These are phyloP conservation scores for Falcunculus frontatus DNA, from an alignment of 2,113 vertebrate species.

Conservation along the genomic window DNA sequence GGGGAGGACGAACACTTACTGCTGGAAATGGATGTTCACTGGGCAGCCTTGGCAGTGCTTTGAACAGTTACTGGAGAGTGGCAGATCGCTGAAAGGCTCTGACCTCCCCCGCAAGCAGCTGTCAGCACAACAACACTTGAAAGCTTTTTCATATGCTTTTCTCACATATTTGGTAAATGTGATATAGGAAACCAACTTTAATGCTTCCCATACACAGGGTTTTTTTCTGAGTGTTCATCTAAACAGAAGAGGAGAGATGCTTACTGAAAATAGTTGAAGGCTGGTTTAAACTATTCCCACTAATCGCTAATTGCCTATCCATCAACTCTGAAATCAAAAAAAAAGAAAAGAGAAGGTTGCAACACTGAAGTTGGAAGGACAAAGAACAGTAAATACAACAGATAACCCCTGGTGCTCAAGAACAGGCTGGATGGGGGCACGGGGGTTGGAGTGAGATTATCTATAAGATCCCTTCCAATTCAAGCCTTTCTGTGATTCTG, in stretches of 20 bases:
- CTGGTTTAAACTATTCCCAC: background rate
- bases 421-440: background rate
- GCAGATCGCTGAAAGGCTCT: background rate
- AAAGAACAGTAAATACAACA: background rate
- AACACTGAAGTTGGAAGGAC: background rate
- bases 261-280: background rate
- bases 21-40: background rate
- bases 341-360: background rate
- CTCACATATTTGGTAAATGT: background rate
- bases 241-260: background rate
- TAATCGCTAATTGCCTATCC: background rate
- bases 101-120: background rate
- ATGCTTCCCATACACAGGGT: background rate
- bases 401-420: background rate
- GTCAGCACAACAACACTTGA: background rate
- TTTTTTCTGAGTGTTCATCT: background rate
- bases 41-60: background rate
- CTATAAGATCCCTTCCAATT: background rate
- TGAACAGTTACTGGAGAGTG: background rate
- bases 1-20: background rate
- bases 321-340: background rate
- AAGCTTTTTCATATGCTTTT: background rate
- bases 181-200: background rate
- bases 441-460: background rate
- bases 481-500: background rate